A percentile compares a stretch with the other conserved stretches of the same genome.
These are phyloP conservation scores for Campoplex nolae DNA, from an alignment of 2,888 invertebrate genomes.

Conservation along the genomic window DNA sequence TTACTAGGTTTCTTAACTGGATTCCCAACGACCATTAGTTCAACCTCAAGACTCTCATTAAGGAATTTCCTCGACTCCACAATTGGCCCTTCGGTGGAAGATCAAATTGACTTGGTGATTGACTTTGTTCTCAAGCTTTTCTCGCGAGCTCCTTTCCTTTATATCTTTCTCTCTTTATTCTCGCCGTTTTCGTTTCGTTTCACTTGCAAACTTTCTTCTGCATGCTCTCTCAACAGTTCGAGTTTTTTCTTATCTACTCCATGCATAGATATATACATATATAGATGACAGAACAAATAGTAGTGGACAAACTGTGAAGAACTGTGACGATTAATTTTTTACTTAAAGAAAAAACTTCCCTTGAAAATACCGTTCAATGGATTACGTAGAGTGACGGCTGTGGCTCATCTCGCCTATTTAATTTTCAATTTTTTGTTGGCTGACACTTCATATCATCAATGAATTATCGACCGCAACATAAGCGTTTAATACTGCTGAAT, in stretches of 20 bases:
- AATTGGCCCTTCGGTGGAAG: slow-evolving; percentile 64
- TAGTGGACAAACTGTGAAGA: slow-evolving; percentile 6
- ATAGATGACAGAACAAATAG: slow-evolving; percentile 7
- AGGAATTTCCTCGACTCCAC: slow-evolving; percentile 61
- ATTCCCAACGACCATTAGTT: slow-evolving; percentile 48
- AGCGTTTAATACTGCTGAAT: not conserved
- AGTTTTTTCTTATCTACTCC: not conserved
- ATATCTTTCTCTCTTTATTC: not conserved
- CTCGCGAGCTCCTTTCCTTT: slow-evolving; percentile 22
- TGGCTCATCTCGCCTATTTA: not conserved
- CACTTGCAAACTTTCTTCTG: slow-evolving; percentile 41
- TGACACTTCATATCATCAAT: too few species aligned
- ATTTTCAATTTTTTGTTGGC: not conserved
- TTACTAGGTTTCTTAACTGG: slow-evolving; percentile 44
- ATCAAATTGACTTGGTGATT: slow-evolving; percentile 68
- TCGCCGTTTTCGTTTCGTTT: slow-evolving; percentile 39
- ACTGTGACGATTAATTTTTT: slow-evolving; percentile 2
- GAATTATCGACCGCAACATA: not conserved
- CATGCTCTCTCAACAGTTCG: slow-evolving; percentile 32
- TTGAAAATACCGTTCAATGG: not conserved
- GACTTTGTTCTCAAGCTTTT: slow-evolving; percentile 62
- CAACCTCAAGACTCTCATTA: slow-evolving; percentile 67
- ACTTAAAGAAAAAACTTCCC: not conserved
- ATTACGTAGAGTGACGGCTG: not conserved
- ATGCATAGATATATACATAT: slow-evolving; percentile 13